A percentile compares a stretch with the other conserved stretches of the same genome.
phyloP scores from a whole-genome alignment of 2,113 vertebrate species.

The Hippocampus mohnikei region DNA sequence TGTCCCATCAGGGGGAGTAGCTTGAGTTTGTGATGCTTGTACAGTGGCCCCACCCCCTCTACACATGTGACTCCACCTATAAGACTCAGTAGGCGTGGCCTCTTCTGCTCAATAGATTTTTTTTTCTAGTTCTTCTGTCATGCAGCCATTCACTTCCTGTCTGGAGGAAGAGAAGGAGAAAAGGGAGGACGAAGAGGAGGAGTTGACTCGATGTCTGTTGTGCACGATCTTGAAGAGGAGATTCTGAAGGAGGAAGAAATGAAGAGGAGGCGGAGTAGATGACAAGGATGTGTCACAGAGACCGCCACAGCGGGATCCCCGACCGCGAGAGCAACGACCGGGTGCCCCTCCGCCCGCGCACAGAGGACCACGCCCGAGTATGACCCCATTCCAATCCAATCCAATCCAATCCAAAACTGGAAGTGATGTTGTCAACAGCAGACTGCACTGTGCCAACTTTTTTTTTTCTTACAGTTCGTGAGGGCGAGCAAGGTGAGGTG shows the following conservation, averaged over 20 bases:
- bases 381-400: too few relatives aligned
- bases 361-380: conserved; percentile 85
- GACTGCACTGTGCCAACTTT: background rate
- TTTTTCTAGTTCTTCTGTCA: background rate
- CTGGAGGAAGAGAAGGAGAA: background rate
- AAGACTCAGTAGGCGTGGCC: background rate
- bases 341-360: conserved; percentile 80
- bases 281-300: conserved; percentile 70
- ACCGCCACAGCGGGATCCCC: conserved; percentile 85
- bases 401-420: too few relatives aligned
- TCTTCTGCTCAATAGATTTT: background rate
- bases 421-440: background rate
- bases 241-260: conserved; percentile 10
- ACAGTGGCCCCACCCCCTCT: background rate
- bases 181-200: background rate
- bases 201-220: background rate
- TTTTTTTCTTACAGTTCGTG: conserved; percentile 71
- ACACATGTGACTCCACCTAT: background rate
- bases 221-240: background rate
- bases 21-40: background rate
- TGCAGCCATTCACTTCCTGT: background rate
- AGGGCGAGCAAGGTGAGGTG: conserved; percentile 85
- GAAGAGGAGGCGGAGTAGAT: conserved; percentile 12
- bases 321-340: conserved; percentile 86
- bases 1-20: background rate